Base-by-base conservation (phyloP, 2,797 vertebrate genomes). In the Anabacerthia variegaticeps region DNA sequence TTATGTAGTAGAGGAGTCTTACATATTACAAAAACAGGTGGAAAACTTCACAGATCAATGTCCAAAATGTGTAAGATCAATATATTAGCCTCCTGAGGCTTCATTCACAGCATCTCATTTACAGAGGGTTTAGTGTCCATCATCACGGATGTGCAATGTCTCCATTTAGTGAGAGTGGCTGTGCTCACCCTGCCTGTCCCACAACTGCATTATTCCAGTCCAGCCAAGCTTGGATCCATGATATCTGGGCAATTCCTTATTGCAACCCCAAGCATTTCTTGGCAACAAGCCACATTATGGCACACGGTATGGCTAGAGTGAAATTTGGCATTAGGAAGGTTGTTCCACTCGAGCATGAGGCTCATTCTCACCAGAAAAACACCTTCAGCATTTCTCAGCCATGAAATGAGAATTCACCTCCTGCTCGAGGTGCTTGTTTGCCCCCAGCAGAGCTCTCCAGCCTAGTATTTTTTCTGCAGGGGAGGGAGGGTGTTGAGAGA, bases 391-490 rank as follows among this genome's bases (percentile, higher is more conserved):
- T 54, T 95, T 96, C 76, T 90, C 39, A 69, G 63, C 28, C 37
- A 56, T 2, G 0, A 73, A 94, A 95, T 82, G 52, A 86, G 91
- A 88, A 92, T 86, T 36, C 79, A 39, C 28, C 62, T 93, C 59
- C 82, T 59, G 62, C 69, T 77, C 7, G 3, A 66, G 56, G 36
- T 88, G 32, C 69, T 85, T 23, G 17, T 89, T 88, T 69, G 48
- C 52, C 80, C 93, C 82, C 36, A 95, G 91, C 96, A 94, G 61
- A 76, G 73, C 89, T 94, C 75, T 83, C 49, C 91, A 85, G 71
- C 41, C 59, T 87, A 55, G 39, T 49, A 46, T 56, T 85, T 81
- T 92, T 94, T 93, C 95, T 95, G 94, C 73, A 96, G 92, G 95
- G 87, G 30, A 95, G 62, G 89, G 91, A 93, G 85, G 51, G 67